Evolutionary conservation across 2,797 vertebrate species (phyloP), one percentile per base, ranked within the genome.

Genomic region (Onychomys arenicola): DNA sequence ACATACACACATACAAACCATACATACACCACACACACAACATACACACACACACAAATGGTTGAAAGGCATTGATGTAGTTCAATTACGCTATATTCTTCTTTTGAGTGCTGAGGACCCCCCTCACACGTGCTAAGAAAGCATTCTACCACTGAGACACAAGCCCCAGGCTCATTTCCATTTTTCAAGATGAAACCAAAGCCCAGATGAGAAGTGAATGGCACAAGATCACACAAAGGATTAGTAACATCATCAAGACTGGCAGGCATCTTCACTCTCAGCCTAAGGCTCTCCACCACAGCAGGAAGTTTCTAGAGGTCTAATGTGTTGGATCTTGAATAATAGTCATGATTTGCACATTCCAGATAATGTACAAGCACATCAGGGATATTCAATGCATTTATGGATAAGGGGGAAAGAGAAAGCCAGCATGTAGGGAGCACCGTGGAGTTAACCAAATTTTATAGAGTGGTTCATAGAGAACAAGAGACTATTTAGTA

Each of bases 241-340:
- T 89, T 89, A 90, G 12, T 59, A 94, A 73, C 10, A 91, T 25
- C 10, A 90, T 25, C 57, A 93, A 34, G 4, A 61, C 12, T 76
- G 95, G 80, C 27, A 83, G 25, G 34, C 43, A 89, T 81, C 6
- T 82, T 86, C n/a, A 95, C 21, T 27, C 52, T 73, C 77, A 91
- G 23, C 10, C 76, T 76, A 71, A 14, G 63, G 29, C 43, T 93
- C 19, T 94, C 55, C 91, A 6, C 46, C 75, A 2, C 52, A 91
- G 87, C 37, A 67, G 0, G 57, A n/a, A 93, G 23, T 90, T 92
- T 95, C 90, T 82, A 85, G 37, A 75, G 5, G 2, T 78, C 76
- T 71, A 81, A 85, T 46, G 37, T 73, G 43, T 80, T 84, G 83
- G 37, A 34, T 93, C 93, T 96, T 93, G 57, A 94, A 89, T 73